A percentile compares a stretch with the other conserved stretches of the same genome.
phyloP scores from a whole-genome alignment of 2,113 vertebrate species.

The Neomonachus schauinslandi region DNA sequence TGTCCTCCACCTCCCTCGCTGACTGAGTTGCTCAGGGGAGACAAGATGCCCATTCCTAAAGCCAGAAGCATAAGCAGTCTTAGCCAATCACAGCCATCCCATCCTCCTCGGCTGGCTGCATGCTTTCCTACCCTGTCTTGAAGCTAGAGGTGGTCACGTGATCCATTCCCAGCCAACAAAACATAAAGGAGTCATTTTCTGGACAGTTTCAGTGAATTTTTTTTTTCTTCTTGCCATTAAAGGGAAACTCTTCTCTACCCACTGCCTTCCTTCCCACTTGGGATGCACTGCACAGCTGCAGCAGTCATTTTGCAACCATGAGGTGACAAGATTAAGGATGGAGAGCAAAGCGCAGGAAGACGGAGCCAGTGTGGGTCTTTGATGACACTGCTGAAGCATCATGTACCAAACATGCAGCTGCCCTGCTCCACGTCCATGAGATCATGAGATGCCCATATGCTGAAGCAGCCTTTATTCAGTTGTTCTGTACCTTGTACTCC shows the following conservation, averaged over 20 bases:
- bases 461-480: background rate
- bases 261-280: background rate
- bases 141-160: background rate
- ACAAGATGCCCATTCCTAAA: background rate
- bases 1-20: background rate
- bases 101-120: too few species aligned
- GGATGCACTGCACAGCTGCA: background rate
- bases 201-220: background rate
- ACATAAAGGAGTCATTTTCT: background rate
- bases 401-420: background rate
- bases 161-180: background rate
- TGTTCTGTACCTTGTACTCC: background rate
- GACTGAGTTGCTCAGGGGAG: background rate
- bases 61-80: background rate
- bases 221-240: background rate
- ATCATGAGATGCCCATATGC: background rate
- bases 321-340: background rate
- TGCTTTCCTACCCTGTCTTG: background rate
- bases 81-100: background rate
- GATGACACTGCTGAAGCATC: background rate
- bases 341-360: background rate
- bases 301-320: background rate
- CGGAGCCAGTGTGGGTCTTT: background rate
- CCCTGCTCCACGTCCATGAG: background rate
- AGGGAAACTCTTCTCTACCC: background rate